phyloP scores from a whole-genome alignment of 2,888 invertebrate genomes.

The Ganaspis brasiliensis region DNA sequence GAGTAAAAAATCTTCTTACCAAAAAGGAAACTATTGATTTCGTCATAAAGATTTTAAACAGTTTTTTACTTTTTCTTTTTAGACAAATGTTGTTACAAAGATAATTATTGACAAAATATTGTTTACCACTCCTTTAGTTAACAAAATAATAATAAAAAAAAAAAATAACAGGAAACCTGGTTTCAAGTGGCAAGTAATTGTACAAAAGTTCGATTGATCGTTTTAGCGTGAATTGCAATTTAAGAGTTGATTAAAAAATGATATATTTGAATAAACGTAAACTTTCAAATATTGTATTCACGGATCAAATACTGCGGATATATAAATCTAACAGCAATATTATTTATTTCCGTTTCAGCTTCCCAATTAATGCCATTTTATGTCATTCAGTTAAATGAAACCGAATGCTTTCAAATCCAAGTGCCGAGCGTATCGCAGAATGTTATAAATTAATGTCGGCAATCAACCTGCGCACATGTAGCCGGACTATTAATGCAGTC shows the following conservation, averaged over 20 bases:
- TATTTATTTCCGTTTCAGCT: constrained; percentile 31
- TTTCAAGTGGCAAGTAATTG: constrained; percentile 10
- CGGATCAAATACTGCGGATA: constrained; percentile 13
- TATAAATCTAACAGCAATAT: constrained; percentile 30
- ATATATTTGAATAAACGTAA: constrained; percentile 20
- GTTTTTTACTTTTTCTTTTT: no score
- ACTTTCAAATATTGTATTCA: constrained; percentile 9
- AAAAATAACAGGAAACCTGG: no score
- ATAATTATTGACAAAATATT: no score
- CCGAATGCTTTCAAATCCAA: constrained; percentile 47
- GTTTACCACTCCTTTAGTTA: no score
- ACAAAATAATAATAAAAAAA: no score
- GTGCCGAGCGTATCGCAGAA: constrained; percentile 48
- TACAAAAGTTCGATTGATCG: constrained; percentile 3
- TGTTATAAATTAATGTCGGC: constrained; percentile 51
- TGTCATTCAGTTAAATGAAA: constrained; percentile 38
- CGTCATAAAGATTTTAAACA: background rate
- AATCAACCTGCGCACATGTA: constrained; percentile 51
- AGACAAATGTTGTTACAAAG: no score
- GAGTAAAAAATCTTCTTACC: background rate
- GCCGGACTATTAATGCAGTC: constrained; percentile 49
- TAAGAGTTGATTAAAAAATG: constrained; percentile 10
- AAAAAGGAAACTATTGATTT: background rate
- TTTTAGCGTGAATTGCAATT: background rate
- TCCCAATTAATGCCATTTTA: constrained; percentile 39